phyloP scores from a whole-genome alignment of 2,888 invertebrate species.

The Philereme transversata region DNA sequence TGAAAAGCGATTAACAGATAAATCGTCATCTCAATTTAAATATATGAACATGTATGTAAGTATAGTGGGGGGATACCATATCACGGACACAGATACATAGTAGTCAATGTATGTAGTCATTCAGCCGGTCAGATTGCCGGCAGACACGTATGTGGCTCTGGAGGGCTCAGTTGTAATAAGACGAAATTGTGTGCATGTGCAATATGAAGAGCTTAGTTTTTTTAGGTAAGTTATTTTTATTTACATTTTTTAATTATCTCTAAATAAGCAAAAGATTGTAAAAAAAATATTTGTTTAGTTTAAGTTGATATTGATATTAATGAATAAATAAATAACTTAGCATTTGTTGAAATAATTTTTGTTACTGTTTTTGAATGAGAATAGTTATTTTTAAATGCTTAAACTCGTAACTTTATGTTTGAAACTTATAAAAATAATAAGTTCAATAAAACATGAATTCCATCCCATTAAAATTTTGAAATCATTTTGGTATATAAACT shows the following conservation, averaged over 20 bases:
- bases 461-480: too few relatives aligned
- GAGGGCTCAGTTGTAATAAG: slow-evolving; percentile 2
- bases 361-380: too few relatives aligned
- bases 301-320: too few relatives aligned
- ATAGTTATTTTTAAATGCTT: too few relatives aligned
- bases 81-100: slow-evolving; percentile 8
- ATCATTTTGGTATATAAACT: too few relatives aligned
- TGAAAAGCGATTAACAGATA: background rate
- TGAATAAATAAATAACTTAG: too few relatives aligned
- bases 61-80: slow-evolving; percentile 11
- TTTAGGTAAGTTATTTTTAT: slow-evolving; percentile 15
- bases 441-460: too few relatives aligned
- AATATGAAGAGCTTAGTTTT: slow-evolving; percentile 13
- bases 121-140: slow-evolving; percentile 3
- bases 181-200: slow-evolving; percentile 7
- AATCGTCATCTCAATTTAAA: background rate
- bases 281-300: too few relatives aligned
- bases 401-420: too few relatives aligned
- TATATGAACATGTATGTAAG: slow-evolving; percentile 12
- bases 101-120: slow-evolving; percentile 1
- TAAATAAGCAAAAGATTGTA: background rate
- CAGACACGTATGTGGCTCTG: slow-evolving; percentile 4
- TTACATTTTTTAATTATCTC: background rate
- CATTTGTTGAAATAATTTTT: too few relatives aligned
- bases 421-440: too few relatives aligned